Conservation (phyloP, 2,113 vertebrate genomes). For the Muntiacus muntjak region DNA sequence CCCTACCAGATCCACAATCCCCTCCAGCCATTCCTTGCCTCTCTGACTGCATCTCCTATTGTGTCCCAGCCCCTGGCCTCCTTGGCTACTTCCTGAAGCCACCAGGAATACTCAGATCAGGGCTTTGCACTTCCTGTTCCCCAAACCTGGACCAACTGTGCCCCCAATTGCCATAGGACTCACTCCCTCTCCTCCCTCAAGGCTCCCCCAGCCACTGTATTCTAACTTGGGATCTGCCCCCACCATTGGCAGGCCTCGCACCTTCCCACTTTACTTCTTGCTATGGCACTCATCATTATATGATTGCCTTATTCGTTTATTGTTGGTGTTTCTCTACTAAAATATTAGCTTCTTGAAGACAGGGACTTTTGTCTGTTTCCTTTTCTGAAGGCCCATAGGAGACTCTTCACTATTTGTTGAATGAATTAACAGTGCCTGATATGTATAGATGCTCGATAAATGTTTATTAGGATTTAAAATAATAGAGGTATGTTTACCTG, state of each 20-base stretch:
- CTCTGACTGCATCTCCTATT: background rate
- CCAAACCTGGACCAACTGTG: background rate
- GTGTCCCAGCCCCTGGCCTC: background rate
- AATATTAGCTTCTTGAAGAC: background rate
- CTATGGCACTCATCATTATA: background rate
- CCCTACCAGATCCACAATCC: background rate
- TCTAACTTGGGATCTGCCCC: background rate
- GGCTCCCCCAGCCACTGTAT: background rate
- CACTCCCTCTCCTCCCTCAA: too few relatives aligned
- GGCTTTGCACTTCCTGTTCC: background rate
- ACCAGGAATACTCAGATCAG: background rate
- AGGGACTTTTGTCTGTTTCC: background rate
- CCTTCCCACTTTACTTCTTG: background rate
- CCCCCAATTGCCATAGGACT: background rate
- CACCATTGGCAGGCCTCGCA: background rate
- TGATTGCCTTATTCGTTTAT: background rate
- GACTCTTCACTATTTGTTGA: background rate
- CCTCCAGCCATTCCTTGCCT: background rate
- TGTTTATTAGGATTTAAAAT: constrained; percentile 9
- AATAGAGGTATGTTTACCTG: constrained; percentile 23
- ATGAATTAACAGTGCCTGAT: background rate
- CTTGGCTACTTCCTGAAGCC: background rate
- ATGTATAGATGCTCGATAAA: background rate
- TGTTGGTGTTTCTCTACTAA: background rate
- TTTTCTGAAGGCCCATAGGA: background rate